Percentiles rank a stretch among this genome's conserved stretches.
Evolutionary conservation across 2,113 vertebrate species (phyloP).

Genomic region (Salminus brasiliensis): DNA sequence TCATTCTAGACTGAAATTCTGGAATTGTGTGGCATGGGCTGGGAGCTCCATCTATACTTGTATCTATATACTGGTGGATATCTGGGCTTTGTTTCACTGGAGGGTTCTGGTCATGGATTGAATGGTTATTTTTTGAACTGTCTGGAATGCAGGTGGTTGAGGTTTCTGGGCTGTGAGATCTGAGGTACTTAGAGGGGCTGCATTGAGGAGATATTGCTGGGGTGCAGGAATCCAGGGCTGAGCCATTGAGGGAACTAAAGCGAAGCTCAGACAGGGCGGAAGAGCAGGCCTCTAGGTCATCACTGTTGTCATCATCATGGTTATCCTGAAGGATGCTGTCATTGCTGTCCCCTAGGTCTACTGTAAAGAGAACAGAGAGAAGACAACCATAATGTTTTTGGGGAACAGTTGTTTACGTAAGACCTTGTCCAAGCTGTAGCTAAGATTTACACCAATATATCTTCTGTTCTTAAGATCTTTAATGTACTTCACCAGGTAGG

Average conservation of each 20-base stretch:
- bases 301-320: slow-evolving; percentile 12
- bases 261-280: slow-evolving; percentile 43
- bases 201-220: background rate
- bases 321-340: background rate
- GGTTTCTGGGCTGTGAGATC: slow-evolving; percentile 23
- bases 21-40: slow-evolving; percentile 46
- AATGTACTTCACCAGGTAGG: too few relatives aligned
- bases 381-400: background rate
- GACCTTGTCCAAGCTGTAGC: too few relatives aligned
- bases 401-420: too few relatives aligned
- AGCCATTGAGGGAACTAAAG: slow-evolving; percentile 36
- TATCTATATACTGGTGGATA: background rate
- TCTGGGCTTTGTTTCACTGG: background rate
- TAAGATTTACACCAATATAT: too few relatives aligned
- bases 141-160: slow-evolving; percentile 1
- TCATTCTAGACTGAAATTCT: slow-evolving; percentile 18
- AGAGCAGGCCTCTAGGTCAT: slow-evolving; percentile 30
- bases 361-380: slow-evolving; percentile 49
- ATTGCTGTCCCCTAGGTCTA: slow-evolving; percentile 28
- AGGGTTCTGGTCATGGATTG: background rate
- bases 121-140: background rate
- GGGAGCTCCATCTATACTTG: background rate
- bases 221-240: slow-evolving; percentile 12
- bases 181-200: slow-evolving; percentile 2
- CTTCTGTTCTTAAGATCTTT: too few relatives aligned